These are phyloP conservation scores for Lonchura striata DNA, from an alignment of 2,113 vertebrate species.

Conservation along the genomic window DNA sequence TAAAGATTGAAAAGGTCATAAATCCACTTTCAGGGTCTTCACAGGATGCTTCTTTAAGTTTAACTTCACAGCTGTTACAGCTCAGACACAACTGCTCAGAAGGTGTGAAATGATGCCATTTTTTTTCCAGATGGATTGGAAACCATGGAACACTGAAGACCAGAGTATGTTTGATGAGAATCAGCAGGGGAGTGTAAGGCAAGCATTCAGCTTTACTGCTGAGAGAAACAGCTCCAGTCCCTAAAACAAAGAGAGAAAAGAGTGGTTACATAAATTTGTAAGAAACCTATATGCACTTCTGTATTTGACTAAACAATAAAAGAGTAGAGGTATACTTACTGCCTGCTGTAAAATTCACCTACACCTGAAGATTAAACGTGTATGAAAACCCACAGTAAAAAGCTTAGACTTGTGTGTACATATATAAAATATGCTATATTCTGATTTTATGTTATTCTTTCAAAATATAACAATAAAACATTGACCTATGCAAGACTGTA, in stretches of 20 bases:
- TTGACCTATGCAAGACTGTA: not conserved
- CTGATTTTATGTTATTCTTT: not conserved
- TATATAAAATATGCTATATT: not conserved
- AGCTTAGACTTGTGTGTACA: not conserved
- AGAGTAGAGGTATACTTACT: not conserved
- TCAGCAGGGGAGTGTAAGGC: not conserved
- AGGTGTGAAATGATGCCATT: conserved; percentile 39
- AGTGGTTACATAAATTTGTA: not conserved
- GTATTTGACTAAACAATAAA: not conserved
- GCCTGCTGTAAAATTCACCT: not conserved
- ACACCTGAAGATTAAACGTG: not conserved
- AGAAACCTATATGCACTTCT: not conserved
- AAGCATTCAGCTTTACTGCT: not conserved
- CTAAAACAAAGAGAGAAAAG: conserved; percentile 42
- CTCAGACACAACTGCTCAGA: conserved; percentile 43
- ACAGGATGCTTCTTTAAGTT: conserved; percentile 10
- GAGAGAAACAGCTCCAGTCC: not conserved
- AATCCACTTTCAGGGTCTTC: not conserved
- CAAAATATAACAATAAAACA: not conserved
- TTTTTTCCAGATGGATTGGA: conserved; percentile 40
- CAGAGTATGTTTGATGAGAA: not conserved
- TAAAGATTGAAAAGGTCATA: not conserved
- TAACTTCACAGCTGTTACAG: conserved; percentile 24
- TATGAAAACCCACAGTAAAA: not conserved
- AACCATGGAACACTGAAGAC: not conserved